Percentiles rank a stretch among this genome's conserved stretches.
These are phyloP conservation scores for Ochlodes sylvanus DNA, from an alignment of 2,888 invertebrate species.

Conservation along the genomic window DNA sequence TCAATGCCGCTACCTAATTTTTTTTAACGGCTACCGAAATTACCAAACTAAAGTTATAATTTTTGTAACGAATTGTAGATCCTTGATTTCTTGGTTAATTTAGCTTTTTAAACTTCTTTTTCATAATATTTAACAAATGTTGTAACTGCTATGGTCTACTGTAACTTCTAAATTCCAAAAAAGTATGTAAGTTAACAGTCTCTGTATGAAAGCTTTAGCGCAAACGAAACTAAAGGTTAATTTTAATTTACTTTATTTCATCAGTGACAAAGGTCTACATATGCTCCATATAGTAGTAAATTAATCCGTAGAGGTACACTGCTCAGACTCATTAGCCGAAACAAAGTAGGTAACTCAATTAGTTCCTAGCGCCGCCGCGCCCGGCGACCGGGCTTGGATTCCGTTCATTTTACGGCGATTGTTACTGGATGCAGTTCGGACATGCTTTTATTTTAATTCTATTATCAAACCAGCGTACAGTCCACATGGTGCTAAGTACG, in stretches of 20 bases:
- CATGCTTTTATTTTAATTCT: conserved; percentile 33
- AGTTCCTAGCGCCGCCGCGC: conserved; percentile 47
- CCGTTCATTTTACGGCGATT: conserved; percentile 49
- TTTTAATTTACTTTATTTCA: conserved; percentile 6
- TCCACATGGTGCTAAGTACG: not conserved
- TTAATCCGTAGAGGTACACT: conserved; percentile 13
- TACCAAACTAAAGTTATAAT: too few species aligned
- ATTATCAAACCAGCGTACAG: conserved; percentile 1
- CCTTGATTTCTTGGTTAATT: too few species aligned
- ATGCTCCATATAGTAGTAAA: conserved; percentile 3
- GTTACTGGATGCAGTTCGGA: conserved; percentile 38
- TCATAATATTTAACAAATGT: too few species aligned
- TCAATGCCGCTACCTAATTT: too few species aligned
- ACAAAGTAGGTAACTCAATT: conserved; percentile 56
- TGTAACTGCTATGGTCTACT: too few species aligned
- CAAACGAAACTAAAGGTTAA: not conserved
- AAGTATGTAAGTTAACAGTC: too few species aligned
- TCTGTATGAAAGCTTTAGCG: too few species aligned
- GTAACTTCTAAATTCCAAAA: too few species aligned
- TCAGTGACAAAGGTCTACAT: conserved; percentile 11
- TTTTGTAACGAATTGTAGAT: too few species aligned
- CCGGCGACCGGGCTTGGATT: conserved; percentile 41
- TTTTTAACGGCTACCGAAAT: too few species aligned
- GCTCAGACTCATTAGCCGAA: conserved; percentile 51
- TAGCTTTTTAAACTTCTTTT: too few species aligned